Base-by-base conservation (phyloP, 2,113 vertebrate genomes). In the Nothobranchius furzeri region DNA sequence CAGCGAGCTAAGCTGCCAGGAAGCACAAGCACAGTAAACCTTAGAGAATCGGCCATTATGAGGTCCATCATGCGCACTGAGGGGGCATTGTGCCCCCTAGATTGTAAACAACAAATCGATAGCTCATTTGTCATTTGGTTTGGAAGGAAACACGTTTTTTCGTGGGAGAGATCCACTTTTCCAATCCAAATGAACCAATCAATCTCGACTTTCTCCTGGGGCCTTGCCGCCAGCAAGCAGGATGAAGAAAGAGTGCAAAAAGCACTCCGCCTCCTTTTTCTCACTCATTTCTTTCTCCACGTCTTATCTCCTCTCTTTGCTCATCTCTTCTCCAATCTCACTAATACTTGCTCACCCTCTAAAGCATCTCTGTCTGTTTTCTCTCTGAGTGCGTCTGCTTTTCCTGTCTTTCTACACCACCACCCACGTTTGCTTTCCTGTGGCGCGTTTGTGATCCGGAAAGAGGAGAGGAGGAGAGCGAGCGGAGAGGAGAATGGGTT, bases 81-180 rank as follows among this genome's bases (percentile, higher is more conserved):
- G 70, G 76, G 80, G 75, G 73, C 68, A 75, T 17, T 71, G 84
- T 66, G 76, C 72, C 63, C 58, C 64, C 79, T 24, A 42, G 75
- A 89, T 88, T 72, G 88, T 83, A 88, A 92, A 92, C 86, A 90
- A 90, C 86, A 87, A 89, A 93, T 93, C 91, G 71, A 93, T 92
- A 90, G 79, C 82, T 92, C 84, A 92, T 92, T 92, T 90, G 91
- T 92, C 90, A 92, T 89, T 88, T 73, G 78, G 80, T 85, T 90
- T 87, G 73, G 84, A 81, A 89, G 90, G 89, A 92, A 90, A 89
- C 84, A 82, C 51, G 73, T 92, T 92, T 90, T 90, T 86, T 75
- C 73, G 82, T 40, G 75, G 75, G 71, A 78, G 81, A 76, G 81
- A 90, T 92, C 83, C 86, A 88, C 90, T 92, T 91, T 92, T 92